Base-by-base conservation (phyloP, 2,113 vertebrate species). In the Bombycilla garrulus region DNA sequence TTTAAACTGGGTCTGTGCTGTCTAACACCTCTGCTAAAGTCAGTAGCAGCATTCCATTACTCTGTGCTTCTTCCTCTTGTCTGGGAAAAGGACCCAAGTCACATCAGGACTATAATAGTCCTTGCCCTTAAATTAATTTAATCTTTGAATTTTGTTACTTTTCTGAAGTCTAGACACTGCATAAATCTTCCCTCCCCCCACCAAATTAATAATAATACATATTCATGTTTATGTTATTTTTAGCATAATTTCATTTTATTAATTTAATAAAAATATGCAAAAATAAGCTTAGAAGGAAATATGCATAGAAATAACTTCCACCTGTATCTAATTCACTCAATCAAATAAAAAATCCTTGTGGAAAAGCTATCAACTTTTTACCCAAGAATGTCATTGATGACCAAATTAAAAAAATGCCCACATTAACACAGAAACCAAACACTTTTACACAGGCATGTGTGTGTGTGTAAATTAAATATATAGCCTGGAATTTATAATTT, bases 401-500 rank as follows among this genome's bases (percentile, higher is more conserved):
- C 45, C 54, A 82, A 87, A 89, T 54, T 38, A 5, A 40, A 78
- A 88, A 81, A 85, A 45, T 16, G 18, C 14, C 64, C 42, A 29
- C n/a, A n/a, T 82, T 84, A 80, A 64, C 42, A 72, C 19, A 86
- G 86, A 92, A 95, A 87, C 70, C 47, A 25, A 91, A 81, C 66
- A 62, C 70, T 89, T 83, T 72, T 82, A 57, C 47, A 82, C 25
- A 69, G 54, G 31, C 18, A 2, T 28, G 15, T 29, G 57, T 60
- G 29, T 40, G 23, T 51, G 36, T 50, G 21, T 50, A 93, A 91
- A 57, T 87, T 64, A 87, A 94, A 94, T 36, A 61, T 29, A 79
- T 19, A 89, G 44, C 54, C 76, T 65, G 72, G 71, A 94, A 92
- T 95, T 90, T 84, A 90, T 77, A 82, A 44, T 71, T 70, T 62